Percentiles rank a stretch among this genome's conserved stretches.
Evolutionary conservation across 2,797 vertebrate genomes (phyloP).

Genomic region (Sebastes trivittatus): DNA sequence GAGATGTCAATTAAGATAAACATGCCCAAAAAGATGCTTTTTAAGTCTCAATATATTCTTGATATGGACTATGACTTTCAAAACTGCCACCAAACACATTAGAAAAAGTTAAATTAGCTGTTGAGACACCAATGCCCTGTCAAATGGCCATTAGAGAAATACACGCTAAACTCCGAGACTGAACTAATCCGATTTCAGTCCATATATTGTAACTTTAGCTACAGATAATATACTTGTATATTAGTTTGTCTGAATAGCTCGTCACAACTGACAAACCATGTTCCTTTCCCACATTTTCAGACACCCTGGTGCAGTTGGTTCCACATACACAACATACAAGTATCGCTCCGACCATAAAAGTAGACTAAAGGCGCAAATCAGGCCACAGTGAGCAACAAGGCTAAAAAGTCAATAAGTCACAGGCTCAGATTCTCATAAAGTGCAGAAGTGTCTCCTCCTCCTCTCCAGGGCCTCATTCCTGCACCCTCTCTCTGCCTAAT

Average conservation of each 20-base stretch:
- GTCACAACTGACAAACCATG: neutral
- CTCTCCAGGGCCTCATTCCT: conserved; percentile 53
- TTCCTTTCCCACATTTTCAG: conserved; percentile 3
- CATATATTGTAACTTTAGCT: neutral
- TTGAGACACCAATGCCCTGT: neutral
- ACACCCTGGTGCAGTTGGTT: neutral
- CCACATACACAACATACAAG: neutral
- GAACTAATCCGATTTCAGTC: neutral
- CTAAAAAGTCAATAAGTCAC: conserved; percentile 23
- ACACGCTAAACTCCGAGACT: neutral
- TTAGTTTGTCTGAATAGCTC: neutral
- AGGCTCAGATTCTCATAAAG: conserved; percentile 26
- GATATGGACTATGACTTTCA: neutral
- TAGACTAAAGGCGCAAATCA: conserved; percentile 9
- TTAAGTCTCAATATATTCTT: neutral
- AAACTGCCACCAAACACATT: neutral
- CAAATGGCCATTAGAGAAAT: neutral
- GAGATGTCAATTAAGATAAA: conserved; percentile 9
- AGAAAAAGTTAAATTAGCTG: neutral
- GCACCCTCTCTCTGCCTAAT: conserved; percentile 61
- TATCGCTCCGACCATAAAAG: neutral
- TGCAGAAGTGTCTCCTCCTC: conserved; percentile 21
- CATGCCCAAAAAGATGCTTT: neutral
- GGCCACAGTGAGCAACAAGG: conserved; percentile 23
- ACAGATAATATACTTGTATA: neutral